Evolutionary conservation across 2,797 vertebrate genomes (phyloP).

Genomic region (Onychomys arenicola): DNA sequence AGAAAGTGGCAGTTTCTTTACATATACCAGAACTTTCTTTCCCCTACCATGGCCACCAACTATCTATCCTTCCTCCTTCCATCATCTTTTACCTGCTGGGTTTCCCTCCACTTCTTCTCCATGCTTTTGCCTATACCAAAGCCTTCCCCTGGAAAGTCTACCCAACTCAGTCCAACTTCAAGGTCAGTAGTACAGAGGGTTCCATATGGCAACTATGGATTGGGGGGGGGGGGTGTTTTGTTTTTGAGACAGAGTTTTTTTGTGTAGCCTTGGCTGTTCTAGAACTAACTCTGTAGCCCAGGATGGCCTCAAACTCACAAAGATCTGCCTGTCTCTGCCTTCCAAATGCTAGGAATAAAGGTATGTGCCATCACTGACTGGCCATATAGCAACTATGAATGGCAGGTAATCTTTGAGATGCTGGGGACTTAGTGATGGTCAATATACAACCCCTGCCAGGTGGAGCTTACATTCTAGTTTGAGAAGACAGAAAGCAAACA

Average conservation of each 20-base stretch:
- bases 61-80: neutral
- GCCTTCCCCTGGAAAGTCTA: neutral
- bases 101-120: neutral
- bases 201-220: too few species aligned
- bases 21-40: too few species aligned
- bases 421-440: neutral
- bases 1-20: neutral
- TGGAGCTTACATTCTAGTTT: neutral
- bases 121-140: neutral
- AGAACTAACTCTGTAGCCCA: too few species aligned
- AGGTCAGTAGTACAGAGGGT: too few species aligned
- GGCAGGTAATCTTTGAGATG: neutral
- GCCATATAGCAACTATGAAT: neutral
- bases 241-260: too few species aligned
- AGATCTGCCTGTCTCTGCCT: too few species aligned
- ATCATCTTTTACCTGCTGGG: neutral
- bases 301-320: too few species aligned
- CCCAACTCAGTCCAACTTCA: neutral
- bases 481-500: slow-evolving; percentile 9
- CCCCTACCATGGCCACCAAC: neutral
- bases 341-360: too few species aligned
- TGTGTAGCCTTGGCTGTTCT: too few species aligned
- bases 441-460: neutral
- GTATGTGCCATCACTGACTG: too few species aligned
- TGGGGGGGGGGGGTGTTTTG: too few species aligned